phyloP scores from a whole-genome alignment of 2,113 vertebrate genomes.

The Percina caprodes region DNA sequence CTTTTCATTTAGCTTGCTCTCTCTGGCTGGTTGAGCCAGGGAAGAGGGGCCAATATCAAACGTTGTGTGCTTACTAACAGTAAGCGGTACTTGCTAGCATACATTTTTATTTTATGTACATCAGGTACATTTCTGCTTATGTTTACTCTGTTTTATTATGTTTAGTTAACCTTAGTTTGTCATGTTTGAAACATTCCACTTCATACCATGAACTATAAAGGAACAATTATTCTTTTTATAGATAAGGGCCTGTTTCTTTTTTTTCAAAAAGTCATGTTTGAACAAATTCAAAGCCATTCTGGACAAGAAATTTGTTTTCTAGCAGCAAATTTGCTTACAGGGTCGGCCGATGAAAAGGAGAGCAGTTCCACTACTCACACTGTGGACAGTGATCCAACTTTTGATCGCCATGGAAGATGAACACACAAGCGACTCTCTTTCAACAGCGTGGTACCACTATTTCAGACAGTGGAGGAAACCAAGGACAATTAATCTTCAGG shows the following conservation, averaged over 20 bases:
- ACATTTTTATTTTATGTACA: too few relatives aligned
- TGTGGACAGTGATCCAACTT: slow-evolving; percentile 16
- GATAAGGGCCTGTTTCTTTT: not conserved
- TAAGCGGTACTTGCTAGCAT: not conserved
- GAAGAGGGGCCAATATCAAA: too few relatives aligned
- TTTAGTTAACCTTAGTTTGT: not conserved
- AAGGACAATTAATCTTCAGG: not conserved
- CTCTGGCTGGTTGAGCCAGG: too few relatives aligned
- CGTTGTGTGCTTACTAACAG: too few relatives aligned
- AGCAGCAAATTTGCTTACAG: not conserved
- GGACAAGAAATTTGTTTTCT: not conserved
- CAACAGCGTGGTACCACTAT: not conserved
- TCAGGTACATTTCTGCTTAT: not conserved
- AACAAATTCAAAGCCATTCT: not conserved
- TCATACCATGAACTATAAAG: not conserved
- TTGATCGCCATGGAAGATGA: not conserved
- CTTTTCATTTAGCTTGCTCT: too few relatives aligned
- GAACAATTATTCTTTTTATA: not conserved
- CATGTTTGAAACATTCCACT: not conserved
- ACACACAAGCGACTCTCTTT: not conserved
- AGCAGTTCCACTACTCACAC: not conserved
- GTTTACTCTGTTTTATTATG: not conserved
- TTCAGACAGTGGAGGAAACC: slow-evolving; percentile 7
- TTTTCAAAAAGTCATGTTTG: not conserved
- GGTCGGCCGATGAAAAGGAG: not conserved